A percentile compares a stretch with the other conserved stretches of the same genome.
phyloP scores from a whole-genome alignment of 2,113 vertebrate species.

The Podocnemis expansa region DNA sequence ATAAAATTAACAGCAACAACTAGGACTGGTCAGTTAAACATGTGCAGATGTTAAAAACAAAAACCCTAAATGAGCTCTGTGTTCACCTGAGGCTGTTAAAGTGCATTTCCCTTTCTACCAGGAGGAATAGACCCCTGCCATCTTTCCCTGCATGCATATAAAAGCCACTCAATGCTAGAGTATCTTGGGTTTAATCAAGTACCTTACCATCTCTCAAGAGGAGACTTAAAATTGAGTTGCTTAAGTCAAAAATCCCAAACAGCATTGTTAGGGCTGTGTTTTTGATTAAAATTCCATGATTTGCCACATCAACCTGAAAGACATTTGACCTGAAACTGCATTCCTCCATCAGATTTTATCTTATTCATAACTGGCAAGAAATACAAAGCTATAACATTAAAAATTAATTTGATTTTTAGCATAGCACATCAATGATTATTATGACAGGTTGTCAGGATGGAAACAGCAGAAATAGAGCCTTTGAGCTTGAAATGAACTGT shows the following conservation, averaged over 20 bases:
- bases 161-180: rapidly evolving
- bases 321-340: rapidly evolving
- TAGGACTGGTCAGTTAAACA: background rate
- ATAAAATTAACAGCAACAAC: background rate
- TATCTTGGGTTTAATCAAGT: background rate
- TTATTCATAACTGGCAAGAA: background rate
- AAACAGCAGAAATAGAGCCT: background rate
- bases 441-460: background rate
- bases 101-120: rapidly evolving
- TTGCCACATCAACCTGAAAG: background rate
- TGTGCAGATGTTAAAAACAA: background rate
- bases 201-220: rapidly evolving
- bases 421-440: background rate
- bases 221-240: background rate
- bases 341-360: background rate
- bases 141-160: rapidly evolving
- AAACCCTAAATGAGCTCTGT: rapidly evolving
- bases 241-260: background rate
- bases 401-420: background rate
- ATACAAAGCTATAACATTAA: background rate
- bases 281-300: background rate
- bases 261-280: background rate
- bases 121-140: no score
- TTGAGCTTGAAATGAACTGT: background rate
- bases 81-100: background rate